phyloP scores from a whole-genome alignment of 2,113 vertebrate genomes.

The Eleginops maclovinus region DNA sequence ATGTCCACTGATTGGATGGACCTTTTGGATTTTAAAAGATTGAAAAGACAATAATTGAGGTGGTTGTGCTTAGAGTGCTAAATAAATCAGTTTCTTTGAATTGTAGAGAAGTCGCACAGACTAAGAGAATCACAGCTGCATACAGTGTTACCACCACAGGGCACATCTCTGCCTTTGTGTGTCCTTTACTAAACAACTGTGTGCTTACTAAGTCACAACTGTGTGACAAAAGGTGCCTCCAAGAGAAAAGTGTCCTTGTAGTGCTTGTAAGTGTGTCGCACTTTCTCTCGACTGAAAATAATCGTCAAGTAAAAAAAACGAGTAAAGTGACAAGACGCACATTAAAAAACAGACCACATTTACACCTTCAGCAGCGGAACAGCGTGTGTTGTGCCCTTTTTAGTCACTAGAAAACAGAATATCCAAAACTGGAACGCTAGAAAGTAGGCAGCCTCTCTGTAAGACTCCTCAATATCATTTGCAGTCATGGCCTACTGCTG shows the following conservation, averaged over 20 bases:
- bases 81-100: background rate
- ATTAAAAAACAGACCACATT: slow-evolving; percentile 18
- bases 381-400: background rate
- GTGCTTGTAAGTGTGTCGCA: background rate
- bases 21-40: background rate
- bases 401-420: background rate
- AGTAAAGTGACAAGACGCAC: background rate
- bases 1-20: background rate
- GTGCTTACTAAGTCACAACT: slow-evolving; percentile 42
- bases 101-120: background rate
- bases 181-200: slow-evolving; percentile 31
- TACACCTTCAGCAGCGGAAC: slow-evolving; percentile 13
- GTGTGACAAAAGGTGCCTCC: slow-evolving; percentile 49
- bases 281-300: too few relatives aligned
- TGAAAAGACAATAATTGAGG: too few relatives aligned
- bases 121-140: background rate
- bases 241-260: slow-evolving; percentile 56
- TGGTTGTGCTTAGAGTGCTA: background rate
- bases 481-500: slow-evolving; percentile 39
- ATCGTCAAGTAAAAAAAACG: background rate
- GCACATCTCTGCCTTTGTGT: background rate
- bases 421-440: slow-evolving; percentile 39
- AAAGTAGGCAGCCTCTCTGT: slow-evolving; percentile 26
- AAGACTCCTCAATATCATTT: slow-evolving; percentile 49
- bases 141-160: background rate